Evolutionary conservation across 2,113 vertebrate species (phyloP).

Genomic region (Numenius arquata): DNA sequence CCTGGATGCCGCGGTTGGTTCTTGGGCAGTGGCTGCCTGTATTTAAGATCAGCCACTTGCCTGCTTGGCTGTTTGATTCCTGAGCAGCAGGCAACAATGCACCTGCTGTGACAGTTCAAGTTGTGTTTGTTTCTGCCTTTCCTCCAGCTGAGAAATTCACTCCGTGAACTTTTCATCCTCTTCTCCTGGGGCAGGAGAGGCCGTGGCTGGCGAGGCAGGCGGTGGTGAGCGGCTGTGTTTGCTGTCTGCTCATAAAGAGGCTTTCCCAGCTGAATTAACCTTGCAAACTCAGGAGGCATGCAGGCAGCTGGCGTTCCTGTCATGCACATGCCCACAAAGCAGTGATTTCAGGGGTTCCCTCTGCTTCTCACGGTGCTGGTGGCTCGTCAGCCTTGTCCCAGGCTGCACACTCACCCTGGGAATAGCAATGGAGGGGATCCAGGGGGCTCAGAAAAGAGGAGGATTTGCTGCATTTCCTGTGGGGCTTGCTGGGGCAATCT

Average conservation of each 20-base stretch:
- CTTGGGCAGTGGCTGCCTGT: neutral
- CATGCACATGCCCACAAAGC: accelerated
- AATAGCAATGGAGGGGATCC: neutral
- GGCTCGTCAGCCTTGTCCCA: neutral
- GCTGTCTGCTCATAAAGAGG: neutral
- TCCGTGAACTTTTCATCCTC: conserved; percentile 7
- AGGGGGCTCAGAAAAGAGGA: neutral
- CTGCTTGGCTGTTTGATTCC: neutral
- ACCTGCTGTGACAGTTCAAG: conserved; percentile 27
- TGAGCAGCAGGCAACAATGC: neutral
- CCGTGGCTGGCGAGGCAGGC: accelerated
- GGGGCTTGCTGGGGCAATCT: neutral
- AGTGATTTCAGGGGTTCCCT: accelerated
- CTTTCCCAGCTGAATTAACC: neutral
- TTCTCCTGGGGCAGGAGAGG: neutral
- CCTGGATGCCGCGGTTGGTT: accelerated
- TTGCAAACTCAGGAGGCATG: accelerated
- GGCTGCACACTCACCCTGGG: neutral
- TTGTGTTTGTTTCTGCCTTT: conserved; percentile 48
- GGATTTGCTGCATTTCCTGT: neutral
- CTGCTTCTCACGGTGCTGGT: neutral
- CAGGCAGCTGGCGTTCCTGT: neutral
- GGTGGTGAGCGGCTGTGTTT: neutral
- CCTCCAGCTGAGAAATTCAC: conserved; percentile 32
- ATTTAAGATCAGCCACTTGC: neutral